A percentile compares a stretch with the other conserved stretches of the same genome.
Evolutionary conservation across 2,113 vertebrate genomes (phyloP).

Genomic region (Gallinago undulata): DNA sequence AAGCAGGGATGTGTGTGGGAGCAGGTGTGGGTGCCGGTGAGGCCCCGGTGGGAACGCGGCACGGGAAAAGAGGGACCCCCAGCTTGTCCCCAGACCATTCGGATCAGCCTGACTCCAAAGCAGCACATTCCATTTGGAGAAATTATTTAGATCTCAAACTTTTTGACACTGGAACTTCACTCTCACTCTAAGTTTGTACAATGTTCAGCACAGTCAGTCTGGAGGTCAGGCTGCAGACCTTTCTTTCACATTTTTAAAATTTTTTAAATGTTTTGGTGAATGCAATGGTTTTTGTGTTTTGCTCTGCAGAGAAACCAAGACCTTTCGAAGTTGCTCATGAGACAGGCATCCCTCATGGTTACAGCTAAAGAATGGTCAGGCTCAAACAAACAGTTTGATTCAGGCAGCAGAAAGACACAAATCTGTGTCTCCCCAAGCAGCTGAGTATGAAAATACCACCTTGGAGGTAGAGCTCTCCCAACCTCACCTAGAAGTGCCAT

Average conservation of each 20-base stretch:
- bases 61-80: neutral
- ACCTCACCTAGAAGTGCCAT: neutral
- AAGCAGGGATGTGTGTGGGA: neutral
- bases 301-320: neutral
- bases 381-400: neutral
- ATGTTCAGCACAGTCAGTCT: too few species aligned
- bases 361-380: neutral
- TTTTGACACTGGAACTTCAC: neutral
- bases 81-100: accelerated
- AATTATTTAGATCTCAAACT: neutral
- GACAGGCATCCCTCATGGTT: accelerated
- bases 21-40: neutral
- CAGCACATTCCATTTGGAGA: neutral
- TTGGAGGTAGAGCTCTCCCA: neutral
- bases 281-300: neutral
- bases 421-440: neutral
- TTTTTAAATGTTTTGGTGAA: neutral
- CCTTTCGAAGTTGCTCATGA: neutral
- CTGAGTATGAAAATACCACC: neutral
- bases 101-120: neutral
- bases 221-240: neutral
- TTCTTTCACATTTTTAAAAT: accelerated
- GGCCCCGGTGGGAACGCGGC: neutral
- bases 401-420: neutral
- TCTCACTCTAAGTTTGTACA: accelerated